These are phyloP conservation scores for Acanthosepion esculentum DNA, from an alignment of 2,888 invertebrate species.

Conservation along the genomic window DNA sequence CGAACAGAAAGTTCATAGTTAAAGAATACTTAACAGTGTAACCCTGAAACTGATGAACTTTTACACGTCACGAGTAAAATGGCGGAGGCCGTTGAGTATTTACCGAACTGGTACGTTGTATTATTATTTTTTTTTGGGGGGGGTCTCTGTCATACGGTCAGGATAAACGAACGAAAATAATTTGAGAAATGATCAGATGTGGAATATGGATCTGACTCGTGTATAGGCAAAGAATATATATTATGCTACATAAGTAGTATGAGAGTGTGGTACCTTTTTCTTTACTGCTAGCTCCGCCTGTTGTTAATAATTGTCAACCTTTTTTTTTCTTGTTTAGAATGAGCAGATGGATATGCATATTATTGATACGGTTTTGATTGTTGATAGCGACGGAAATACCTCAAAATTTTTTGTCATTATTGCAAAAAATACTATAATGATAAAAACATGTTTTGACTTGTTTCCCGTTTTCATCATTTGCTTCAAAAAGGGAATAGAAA, in stretches of 20 bases:
- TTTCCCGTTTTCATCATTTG: too few relatives aligned
- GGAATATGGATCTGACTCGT: neutral
- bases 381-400: neutral
- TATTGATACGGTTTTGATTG: neutral
- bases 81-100: slow-evolving; percentile 66
- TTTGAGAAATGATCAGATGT: neutral
- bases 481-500: too few relatives aligned
- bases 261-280: neutral
- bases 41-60: slow-evolving; percentile 46
- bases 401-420: neutral
- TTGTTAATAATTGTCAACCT: neutral
- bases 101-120: slow-evolving; percentile 59
- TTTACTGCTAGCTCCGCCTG: neutral
- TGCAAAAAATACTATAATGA: too few relatives aligned
- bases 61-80: slow-evolving; percentile 58
- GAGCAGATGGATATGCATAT: neutral
- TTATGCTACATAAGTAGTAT: neutral
- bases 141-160: neutral
- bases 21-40: neutral
- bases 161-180: neutral
- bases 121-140: neutral
- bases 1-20: neutral
- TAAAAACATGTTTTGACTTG: too few relatives aligned
- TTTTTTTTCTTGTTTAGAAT: neutral
- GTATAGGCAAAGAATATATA: neutral